Conservation (phyloP, 2,797 vertebrate species). For the Babyrousa celebensis region DNA sequence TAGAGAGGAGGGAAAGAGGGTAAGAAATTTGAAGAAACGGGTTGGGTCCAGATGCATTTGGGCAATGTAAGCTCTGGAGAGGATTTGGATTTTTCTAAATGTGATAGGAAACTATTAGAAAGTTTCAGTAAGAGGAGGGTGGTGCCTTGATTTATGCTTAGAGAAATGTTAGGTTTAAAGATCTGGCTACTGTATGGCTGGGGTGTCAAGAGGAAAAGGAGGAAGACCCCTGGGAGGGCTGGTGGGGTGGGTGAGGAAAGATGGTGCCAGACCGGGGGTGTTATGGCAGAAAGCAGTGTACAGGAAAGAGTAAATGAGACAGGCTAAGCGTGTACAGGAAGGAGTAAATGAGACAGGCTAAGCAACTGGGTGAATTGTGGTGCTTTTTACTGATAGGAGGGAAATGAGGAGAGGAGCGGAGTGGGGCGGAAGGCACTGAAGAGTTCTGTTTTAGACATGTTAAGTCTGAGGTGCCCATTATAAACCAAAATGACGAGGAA, state of each 20-base stretch:
- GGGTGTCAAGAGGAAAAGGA: background rate
- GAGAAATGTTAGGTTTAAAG: background rate
- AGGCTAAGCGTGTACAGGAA: background rate
- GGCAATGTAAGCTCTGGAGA: background rate
- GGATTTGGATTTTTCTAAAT: constrained; percentile 33
- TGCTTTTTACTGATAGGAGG: background rate
- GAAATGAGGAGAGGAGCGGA: background rate
- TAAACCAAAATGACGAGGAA: background rate
- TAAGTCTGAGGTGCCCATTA: background rate
- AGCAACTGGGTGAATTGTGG: background rate
- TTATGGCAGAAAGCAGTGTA: background rate
- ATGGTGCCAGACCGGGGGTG: background rate
- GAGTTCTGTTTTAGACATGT: background rate
- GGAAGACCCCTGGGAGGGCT: background rate
- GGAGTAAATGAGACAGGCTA: background rate
- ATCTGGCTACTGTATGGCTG: background rate
- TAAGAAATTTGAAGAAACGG: background rate
- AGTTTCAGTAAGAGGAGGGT: background rate
- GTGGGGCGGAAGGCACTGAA: background rate
- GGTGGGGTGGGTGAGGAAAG: background rate
- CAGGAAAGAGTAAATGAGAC: background rate
- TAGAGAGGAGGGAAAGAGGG: background rate
- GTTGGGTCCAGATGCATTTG: background rate
- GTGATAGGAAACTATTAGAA: background rate
- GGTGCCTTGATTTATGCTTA: background rate